Percentiles rank a stretch among this genome's conserved stretches.
phyloP scores from a whole-genome alignment of 2,113 vertebrate genomes.

The Syngnathus typhle region DNA sequence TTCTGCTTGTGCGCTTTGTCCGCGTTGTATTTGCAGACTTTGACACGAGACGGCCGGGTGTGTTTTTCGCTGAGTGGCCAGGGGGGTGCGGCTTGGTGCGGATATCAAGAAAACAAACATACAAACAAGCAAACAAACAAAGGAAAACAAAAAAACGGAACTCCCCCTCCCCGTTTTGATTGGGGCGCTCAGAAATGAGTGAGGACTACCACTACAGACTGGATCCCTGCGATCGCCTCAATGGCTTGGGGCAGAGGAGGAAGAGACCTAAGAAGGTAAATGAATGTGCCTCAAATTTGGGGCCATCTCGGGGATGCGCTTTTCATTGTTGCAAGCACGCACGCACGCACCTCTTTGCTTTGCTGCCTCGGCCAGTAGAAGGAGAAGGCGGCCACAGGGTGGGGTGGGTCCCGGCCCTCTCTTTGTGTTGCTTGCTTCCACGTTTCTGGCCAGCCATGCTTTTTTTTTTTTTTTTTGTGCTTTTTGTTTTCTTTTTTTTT shows the following conservation, averaged over 20 bases:
- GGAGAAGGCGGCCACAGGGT: constrained; percentile 54
- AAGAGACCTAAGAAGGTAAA: constrained; percentile 91
- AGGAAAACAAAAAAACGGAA: not conserved
- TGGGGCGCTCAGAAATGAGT: constrained; percentile 49
- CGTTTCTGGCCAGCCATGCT: not conserved
- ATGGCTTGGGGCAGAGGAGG: constrained; percentile 78
- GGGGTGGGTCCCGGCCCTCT: constrained; percentile 56
- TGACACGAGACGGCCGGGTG: constrained; percentile 40
- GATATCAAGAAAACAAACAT: constrained; percentile 10
- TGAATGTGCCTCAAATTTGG: not conserved
- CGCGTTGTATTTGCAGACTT: constrained; percentile 10
- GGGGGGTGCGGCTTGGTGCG: constrained; percentile 7
- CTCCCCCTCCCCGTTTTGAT: not conserved
- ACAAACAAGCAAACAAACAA: not conserved
- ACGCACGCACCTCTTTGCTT: constrained; percentile 22
- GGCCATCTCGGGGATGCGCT: too few relatives aligned
- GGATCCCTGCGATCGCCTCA: constrained; percentile 83
- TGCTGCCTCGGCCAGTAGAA: constrained; percentile 34
- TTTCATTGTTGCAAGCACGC: not conserved
- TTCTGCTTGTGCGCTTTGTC: constrained; percentile 19
- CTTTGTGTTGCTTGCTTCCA: constrained; percentile 53
- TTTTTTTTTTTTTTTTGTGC: not conserved
- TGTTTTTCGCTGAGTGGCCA: constrained; percentile 19
- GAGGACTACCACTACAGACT: constrained; percentile 78
- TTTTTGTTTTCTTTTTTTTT: too few relatives aligned